These are phyloP conservation scores for Suncus etruscus DNA, from an alignment of 2,113 vertebrate species.

Conservation along the genomic window DNA sequence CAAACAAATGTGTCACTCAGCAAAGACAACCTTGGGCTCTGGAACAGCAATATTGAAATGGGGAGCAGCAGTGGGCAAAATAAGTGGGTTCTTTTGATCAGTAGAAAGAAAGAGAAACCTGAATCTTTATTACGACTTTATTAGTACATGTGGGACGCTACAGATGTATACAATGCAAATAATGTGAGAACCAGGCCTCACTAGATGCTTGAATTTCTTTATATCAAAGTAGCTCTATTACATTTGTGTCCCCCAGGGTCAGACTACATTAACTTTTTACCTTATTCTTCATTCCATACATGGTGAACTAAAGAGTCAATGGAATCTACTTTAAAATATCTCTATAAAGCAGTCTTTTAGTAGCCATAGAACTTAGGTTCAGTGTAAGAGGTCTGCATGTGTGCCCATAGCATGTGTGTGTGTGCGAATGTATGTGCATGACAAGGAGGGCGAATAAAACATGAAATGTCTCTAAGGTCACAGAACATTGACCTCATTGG, in stretches of 20 bases:
- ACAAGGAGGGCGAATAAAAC: constrained; percentile 82
- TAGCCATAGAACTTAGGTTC: constrained; percentile 57
- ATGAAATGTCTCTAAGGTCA: constrained; percentile 91
- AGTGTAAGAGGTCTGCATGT: constrained; percentile 33
- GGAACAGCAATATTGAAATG: not conserved
- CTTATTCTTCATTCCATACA: constrained; percentile 84
- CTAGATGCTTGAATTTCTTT: constrained; percentile 84
- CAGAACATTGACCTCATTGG: constrained; percentile 94
- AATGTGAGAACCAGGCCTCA: constrained; percentile 81
- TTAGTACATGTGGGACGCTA: not conserved
- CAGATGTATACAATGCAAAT: constrained; percentile 79
- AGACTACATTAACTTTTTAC: constrained; percentile 84
- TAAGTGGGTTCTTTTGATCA: constrained; percentile 76
- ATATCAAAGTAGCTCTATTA: constrained; percentile 87
- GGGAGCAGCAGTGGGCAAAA: constrained; percentile 64
- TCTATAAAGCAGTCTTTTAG: constrained; percentile 48
- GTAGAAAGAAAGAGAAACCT: constrained; percentile 71
- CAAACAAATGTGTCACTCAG: too few relatives aligned
- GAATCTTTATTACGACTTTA: constrained; percentile 74
- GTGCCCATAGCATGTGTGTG: not conserved
- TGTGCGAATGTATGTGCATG: not conserved
- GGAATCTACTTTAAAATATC: constrained; percentile 77
- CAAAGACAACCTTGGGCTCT: not conserved
- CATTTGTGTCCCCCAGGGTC: constrained; percentile 86
- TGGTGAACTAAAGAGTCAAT: constrained; percentile 81